Evolutionary conservation across 2,113 vertebrate genomes (phyloP), one percentile per base, ranked within the genome.

Genomic region (Myrmophylax atrothorax): DNA sequence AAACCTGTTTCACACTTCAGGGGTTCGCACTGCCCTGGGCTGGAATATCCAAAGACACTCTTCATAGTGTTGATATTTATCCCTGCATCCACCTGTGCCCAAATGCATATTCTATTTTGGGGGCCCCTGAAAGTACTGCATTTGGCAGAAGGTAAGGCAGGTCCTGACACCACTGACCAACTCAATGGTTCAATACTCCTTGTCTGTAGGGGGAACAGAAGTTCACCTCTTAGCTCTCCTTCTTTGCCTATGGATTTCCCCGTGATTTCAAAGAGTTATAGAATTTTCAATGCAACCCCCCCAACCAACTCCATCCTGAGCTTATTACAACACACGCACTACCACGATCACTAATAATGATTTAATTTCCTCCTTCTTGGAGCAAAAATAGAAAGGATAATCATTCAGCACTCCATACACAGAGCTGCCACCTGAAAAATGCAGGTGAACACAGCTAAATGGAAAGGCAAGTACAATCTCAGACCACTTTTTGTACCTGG

Each of bases 401-500:
- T n/a, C 59, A 87, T 55, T 35, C 90, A 82, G 88, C 69, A 84
- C 87, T 78, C 59, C 56, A 40, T 31, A 87, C n/a, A 64, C 82
- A 84, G 55, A 93, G 42, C 78, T 88, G 88, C 81, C 93, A 86
- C 52, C 78, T 79, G 89, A 94, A 76, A 96, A 94, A 84, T 8
- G 60, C 87, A 84, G 77, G 70, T 84, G 88, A 97, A 67, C 16
- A 6, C 42, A 55, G 89, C 20, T 59, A 91, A 81, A 95, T 70
- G 74, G 38, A 84, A 85, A 95, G 75, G 59, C 60, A 81, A 66
- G 46, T 25, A 68, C 58, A 68, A 69, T 38, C 46, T 80, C 94
- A 75, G 10, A 55, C 87, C 94, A 89, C 96, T 95, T 97, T 97
- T 91, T 96, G 86, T 93, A 95, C 50, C 60, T 70, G 77, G 90